Conservation (phyloP, 2,797 vertebrate species). For the Sebastes iracundus region DNA sequence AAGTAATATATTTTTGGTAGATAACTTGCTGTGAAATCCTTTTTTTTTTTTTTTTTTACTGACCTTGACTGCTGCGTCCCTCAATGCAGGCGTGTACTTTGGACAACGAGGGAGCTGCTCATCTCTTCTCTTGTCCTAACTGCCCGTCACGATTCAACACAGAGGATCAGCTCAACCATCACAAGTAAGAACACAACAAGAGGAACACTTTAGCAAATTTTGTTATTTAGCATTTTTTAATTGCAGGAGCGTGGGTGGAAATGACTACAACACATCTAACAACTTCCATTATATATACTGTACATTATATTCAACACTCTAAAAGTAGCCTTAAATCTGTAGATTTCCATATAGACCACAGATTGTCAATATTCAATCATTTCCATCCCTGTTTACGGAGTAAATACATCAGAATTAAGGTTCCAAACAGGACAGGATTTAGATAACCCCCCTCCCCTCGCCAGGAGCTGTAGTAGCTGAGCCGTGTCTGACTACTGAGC, state of each 20-base stretch:
- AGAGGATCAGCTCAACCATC: conserved; percentile 82
- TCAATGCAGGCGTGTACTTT: conserved; percentile 55
- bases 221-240: not conserved
- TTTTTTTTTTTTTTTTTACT: not conserved
- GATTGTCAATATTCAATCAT: conserved; percentile 30
- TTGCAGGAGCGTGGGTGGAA: not conserved
- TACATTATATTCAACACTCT: not conserved
- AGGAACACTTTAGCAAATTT: not conserved
- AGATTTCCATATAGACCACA: not conserved
- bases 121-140: conserved; percentile 84
- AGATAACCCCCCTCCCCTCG: conserved; percentile 40
- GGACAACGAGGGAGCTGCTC: conserved; percentile 65
- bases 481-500: conserved; percentile 47
- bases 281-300: not conserved
- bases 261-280: not conserved
- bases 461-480: conserved; percentile 50
- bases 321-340: not conserved
- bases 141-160: conserved; percentile 90
- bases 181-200: conserved; percentile 75
- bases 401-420: conserved; percentile 43
- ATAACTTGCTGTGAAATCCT: not conserved
- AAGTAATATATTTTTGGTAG: not conserved
- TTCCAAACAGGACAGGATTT: conserved; percentile 52
- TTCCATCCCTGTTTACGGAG: conserved; percentile 18
- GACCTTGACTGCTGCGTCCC: conserved; percentile 7